These are phyloP conservation scores for Intellagama lesueurii DNA, from an alignment of 2,797 vertebrate species.

Conservation along the genomic window DNA sequence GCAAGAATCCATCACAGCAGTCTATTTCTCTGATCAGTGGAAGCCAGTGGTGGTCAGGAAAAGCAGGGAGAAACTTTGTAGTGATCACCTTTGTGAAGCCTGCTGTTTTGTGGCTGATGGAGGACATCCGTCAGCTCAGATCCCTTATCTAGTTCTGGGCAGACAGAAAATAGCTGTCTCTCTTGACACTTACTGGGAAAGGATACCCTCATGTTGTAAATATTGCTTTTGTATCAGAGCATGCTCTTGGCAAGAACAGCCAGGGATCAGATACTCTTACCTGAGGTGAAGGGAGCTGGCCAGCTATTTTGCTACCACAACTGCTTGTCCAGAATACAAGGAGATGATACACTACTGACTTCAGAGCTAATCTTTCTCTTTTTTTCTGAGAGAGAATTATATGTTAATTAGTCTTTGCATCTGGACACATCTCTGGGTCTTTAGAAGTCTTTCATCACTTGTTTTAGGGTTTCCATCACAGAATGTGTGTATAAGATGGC, in stretches of 20 bases:
- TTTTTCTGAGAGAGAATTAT: background rate
- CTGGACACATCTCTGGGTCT: background rate
- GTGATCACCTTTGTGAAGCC: background rate
- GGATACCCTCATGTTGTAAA: background rate
- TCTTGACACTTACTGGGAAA: background rate
- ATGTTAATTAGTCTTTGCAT: background rate
- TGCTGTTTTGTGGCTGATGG: too few relatives aligned
- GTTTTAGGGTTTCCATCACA: too few relatives aligned
- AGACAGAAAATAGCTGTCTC: background rate
- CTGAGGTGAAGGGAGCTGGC: background rate
- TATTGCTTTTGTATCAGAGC: background rate
- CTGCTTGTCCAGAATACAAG: background rate
- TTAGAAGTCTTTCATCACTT: background rate
- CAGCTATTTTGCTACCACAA: background rate
- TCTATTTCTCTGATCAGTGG: background rate
- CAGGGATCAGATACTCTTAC: background rate
- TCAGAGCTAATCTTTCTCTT: constrained; percentile 1
- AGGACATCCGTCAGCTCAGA: background rate
- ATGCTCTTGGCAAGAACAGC: background rate
- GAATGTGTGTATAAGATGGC: background rate
- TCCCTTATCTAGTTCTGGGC: background rate
- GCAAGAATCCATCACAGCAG: background rate
- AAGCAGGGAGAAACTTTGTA: background rate
- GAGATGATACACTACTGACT: background rate
- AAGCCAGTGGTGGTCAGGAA: background rate